Conservation (phyloP, 2,113 vertebrate genomes). For the Cavia aperea region DNA sequence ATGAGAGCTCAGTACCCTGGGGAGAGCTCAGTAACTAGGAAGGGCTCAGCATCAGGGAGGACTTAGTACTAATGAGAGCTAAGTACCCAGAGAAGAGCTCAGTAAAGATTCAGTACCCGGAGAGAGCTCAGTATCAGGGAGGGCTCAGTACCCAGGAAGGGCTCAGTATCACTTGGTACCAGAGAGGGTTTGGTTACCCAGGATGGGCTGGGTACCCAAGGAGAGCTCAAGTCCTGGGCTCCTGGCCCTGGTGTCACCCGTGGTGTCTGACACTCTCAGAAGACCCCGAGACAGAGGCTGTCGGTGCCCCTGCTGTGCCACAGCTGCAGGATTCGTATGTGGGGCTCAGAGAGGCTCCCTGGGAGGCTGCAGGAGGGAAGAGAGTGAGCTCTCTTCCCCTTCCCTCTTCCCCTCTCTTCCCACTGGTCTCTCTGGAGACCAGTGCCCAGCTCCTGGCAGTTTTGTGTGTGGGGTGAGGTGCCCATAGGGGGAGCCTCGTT, state of each 20-base stretch:
- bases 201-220: background rate
- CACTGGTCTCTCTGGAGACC: background rate
- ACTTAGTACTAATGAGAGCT: too few relatives aligned
- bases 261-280: background rate
- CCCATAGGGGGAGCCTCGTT: background rate
- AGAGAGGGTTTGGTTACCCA: background rate
- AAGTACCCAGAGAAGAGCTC: too few relatives aligned
- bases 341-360: background rate
- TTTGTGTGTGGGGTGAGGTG: background rate
- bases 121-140: too few relatives aligned
- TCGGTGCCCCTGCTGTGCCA: background rate
- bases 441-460: background rate
- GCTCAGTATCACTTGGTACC: too few relatives aligned
- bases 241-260: background rate
- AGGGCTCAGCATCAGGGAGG: too few relatives aligned
- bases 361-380: background rate
- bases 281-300: background rate
- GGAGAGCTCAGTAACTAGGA: too few relatives aligned
- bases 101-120: too few relatives aligned
- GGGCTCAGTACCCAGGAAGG: too few relatives aligned
- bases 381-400: background rate
- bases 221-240: background rate
- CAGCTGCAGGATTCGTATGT: background rate
- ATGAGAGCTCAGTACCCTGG: too few relatives aligned
- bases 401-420: too few relatives aligned